A percentile compares a stretch with the other conserved stretches of the same genome.
Evolutionary conservation across 2,888 invertebrate species (phyloP).

Genomic region (Caenorhabditis virilis): DNA sequence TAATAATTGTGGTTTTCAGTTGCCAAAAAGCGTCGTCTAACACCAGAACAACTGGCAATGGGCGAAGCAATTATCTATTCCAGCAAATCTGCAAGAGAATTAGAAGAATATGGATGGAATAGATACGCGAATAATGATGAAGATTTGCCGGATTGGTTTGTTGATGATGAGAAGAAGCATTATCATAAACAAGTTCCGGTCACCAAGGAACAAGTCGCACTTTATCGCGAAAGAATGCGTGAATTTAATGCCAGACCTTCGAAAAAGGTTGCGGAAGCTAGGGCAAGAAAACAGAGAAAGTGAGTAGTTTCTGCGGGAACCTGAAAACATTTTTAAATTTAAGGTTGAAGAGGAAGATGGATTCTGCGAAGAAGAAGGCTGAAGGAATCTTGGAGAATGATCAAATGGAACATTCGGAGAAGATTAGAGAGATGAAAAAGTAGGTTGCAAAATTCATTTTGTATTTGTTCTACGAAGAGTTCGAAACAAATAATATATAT

Average conservation of each 20-base stretch:
- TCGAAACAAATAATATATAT: background rate
- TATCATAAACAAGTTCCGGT: constrained; percentile 84
- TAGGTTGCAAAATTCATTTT: constrained; percentile 21
- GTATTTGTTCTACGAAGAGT: no score
- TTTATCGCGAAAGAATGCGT: constrained; percentile 78
- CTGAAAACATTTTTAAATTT: constrained; percentile 64
- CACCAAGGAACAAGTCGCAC: constrained; percentile 75
- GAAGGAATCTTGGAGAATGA: constrained; percentile 79
- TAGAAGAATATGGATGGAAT: constrained; percentile 67
- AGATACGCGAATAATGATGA: constrained; percentile 86
- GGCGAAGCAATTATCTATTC: constrained; percentile 89
- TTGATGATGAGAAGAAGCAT: constrained; percentile 87
- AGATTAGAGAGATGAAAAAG: constrained; percentile 71
- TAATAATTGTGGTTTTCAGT: no score
- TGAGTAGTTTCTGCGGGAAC: constrained; percentile 1
- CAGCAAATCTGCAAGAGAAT: constrained; percentile 85
- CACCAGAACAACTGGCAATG: constrained; percentile 86
- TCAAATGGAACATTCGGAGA: constrained; percentile 90
- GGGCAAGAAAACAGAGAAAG: constrained; percentile 90
- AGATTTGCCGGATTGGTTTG: constrained; percentile 92
- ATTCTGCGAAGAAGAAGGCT: constrained; percentile 91
- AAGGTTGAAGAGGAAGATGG: constrained; percentile 76
- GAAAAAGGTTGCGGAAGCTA: constrained; percentile 96
- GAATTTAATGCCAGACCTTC: constrained; percentile 92
- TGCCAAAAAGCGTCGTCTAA: constrained; percentile 74